These are phyloP conservation scores for Pemphigus obesinymphae DNA, from an alignment of 1,140 invertebrate genomes.

Conservation along the genomic window DNA sequence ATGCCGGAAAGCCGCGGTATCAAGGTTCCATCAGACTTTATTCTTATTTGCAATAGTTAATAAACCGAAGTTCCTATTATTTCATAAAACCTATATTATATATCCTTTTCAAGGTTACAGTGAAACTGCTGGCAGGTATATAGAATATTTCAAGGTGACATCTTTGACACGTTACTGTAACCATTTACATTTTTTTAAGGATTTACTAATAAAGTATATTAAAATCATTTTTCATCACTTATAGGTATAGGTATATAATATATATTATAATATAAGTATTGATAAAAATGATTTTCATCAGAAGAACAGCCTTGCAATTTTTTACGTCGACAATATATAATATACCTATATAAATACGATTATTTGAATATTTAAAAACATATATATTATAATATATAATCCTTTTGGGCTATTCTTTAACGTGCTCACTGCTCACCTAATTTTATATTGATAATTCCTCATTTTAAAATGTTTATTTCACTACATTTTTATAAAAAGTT, in stretches of 20 bases:
- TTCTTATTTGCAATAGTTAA: neutral
- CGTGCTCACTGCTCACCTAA: no score
- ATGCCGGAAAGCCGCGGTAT: no score
- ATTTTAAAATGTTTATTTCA: no score
- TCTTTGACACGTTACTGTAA: neutral
- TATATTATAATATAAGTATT: no score
- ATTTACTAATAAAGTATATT: neutral
- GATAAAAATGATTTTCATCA: neutral
- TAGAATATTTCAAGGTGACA: neutral
- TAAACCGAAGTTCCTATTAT: slow-evolving; percentile 16
- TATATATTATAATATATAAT: no score
- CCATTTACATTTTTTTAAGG: neutral
- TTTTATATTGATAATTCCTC: no score
- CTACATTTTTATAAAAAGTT: no score
- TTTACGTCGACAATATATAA: no score
- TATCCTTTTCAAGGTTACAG: neutral
- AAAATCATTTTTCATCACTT: neutral
- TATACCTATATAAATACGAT: no score
- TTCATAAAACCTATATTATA: neutral
- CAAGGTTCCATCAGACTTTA: neutral
- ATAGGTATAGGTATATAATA: neutral
- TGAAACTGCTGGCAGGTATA: neutral
- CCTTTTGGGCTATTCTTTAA: no score
- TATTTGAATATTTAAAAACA: no score
- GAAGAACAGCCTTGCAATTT: neutral